These are phyloP conservation scores for Chascanopsetta lugubris DNA, from an alignment of 2,113 vertebrate species.

Conservation along the genomic window DNA sequence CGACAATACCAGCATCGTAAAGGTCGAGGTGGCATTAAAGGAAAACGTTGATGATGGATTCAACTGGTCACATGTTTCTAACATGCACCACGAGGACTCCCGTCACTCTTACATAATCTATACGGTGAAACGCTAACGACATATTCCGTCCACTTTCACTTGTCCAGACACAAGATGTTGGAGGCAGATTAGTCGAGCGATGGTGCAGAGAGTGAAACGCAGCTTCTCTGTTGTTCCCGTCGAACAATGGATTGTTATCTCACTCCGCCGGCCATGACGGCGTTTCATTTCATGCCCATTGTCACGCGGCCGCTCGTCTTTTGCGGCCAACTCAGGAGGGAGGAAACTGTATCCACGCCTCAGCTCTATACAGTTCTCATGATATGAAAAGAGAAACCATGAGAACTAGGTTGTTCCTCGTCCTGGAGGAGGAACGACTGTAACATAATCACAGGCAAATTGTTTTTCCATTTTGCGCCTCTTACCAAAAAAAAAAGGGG, in stretches of 20 bases:
- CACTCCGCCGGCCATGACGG: conserved; percentile 40
- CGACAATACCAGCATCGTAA: no score
- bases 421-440: conserved; percentile 54
- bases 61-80: no score
- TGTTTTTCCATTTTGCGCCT: conserved; percentile 37
- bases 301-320: conserved; percentile 40
- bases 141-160: conserved; percentile 24
- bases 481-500: conserved; percentile 32
- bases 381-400: conserved; percentile 78
- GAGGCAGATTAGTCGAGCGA: conserved; percentile 43
- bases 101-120: background rate
- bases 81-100: no score
- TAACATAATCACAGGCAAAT: conserved; percentile 61
- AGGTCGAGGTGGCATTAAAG: no score
- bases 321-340: conserved; percentile 27
- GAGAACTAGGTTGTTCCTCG: conserved; percentile 77
- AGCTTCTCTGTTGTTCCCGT: conserved; percentile 37
- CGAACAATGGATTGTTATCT: conserved; percentile 65
- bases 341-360: conserved; percentile 68
- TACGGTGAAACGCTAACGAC: background rate
- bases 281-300: conserved; percentile 66
- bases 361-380: conserved; percentile 42
- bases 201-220: conserved; percentile 34
- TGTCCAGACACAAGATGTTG: conserved; percentile 9
- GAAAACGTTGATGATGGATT: no score